These are phyloP conservation scores for Leptura quadrifasciata DNA, from an alignment of 2,888 invertebrate genomes.

Conservation along the genomic window DNA sequence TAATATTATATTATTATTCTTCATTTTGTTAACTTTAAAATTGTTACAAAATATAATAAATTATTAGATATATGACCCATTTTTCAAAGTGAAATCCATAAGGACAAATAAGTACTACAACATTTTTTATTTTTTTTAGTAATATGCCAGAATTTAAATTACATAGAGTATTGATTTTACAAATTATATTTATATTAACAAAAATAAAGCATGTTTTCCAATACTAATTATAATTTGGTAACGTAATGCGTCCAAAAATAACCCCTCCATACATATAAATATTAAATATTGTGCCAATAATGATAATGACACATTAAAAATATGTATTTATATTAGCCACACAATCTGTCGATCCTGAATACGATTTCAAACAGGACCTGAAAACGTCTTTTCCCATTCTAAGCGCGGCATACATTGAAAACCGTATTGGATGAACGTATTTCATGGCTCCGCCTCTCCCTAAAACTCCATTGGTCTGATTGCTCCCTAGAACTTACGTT, in stretches of 20 bases:
- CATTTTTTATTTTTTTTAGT: too few relatives aligned
- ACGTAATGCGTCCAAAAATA: not conserved
- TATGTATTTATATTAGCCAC: constrained; percentile 43
- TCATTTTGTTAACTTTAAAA: too few relatives aligned
- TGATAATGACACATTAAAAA: constrained; percentile 23
- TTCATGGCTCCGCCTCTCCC: constrained; percentile 71
- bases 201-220: not conserved
- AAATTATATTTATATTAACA: too few relatives aligned
- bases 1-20: too few relatives aligned
- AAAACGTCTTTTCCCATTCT: constrained; percentile 62
- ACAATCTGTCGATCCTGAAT: constrained; percentile 53
- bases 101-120: too few relatives aligned
- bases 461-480: constrained; percentile 73
- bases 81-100: too few relatives aligned
- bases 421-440: constrained; percentile 75
- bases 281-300: constrained; percentile 12
- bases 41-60: too few relatives aligned
- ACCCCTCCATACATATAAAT: not conserved
- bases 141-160: too few relatives aligned
- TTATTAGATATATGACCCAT: too few relatives aligned
- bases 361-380: constrained; percentile 48
- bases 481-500: constrained; percentile 72
- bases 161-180: too few relatives aligned
- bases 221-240: not conserved
- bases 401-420: constrained; percentile 71